Conservation (phyloP, 2,888 invertebrate genomes). For the Tuberolachnus salignus region DNA sequence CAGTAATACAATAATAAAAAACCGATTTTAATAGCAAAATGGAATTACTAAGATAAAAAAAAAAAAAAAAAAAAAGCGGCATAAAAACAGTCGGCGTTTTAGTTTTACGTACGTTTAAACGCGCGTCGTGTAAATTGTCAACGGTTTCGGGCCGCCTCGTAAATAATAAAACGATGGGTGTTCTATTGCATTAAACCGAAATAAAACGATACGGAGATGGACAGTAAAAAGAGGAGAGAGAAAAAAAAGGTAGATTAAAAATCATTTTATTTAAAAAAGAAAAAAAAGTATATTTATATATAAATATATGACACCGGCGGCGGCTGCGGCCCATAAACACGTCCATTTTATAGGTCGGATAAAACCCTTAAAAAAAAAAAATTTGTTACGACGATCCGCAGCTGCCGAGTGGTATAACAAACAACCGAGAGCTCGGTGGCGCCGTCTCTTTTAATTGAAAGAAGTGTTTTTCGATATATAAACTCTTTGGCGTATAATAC, state of each 20-base stretch:
- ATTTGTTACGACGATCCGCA: slow-evolving; percentile 2
- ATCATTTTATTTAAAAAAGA: not conserved
- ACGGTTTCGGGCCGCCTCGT: not conserved
- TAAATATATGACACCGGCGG: not conserved
- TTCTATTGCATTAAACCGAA: not conserved
- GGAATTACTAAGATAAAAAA: slow-evolving; percentile 1
- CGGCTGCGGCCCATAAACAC: not conserved
- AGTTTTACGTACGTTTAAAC: not conserved
- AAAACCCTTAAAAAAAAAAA: not conserved
- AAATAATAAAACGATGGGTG: not conserved
- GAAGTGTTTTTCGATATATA: slow-evolving; percentile 34
- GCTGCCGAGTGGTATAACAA: slow-evolving; percentile 25
- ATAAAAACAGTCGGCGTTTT: not conserved
- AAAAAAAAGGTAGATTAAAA: not conserved
- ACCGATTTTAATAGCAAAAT: not conserved
- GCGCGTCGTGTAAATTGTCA: slow-evolving; percentile 1
- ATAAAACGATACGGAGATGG: not conserved
- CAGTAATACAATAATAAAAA: slow-evolving; percentile 2
- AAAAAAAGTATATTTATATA: too few relatives aligned
- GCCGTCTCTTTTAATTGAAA: slow-evolving; percentile 49
- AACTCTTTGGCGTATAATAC: not conserved
- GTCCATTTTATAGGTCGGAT: not conserved
- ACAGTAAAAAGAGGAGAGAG: not conserved
- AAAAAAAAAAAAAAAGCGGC: not conserved
- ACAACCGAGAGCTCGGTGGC: slow-evolving; percentile 27